Evolutionary conservation across 2,888 invertebrate genomes (phyloP), one percentile per base, ranked within the genome.

Genomic region (Hypomecis punctinalis): DNA sequence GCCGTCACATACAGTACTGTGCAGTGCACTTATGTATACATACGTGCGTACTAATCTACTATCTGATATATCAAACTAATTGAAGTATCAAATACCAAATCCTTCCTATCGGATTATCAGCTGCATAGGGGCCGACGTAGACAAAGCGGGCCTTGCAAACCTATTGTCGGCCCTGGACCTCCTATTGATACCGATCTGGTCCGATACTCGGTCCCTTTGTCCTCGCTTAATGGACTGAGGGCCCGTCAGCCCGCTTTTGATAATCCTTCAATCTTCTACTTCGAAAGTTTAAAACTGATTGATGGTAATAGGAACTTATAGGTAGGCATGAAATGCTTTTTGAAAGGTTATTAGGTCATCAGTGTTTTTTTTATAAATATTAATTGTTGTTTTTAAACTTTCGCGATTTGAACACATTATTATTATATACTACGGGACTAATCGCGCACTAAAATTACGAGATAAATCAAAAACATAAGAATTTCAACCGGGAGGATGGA

Each of bases 181-280:
- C 33, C 62, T 49, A 60, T 68, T 61, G 57, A 40, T 54, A 48
- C 10, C 39, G 51, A 65, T 61, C 63, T 63, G 47, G 57, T n/a
- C 58, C 46, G 60, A 45, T 42, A 51, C 48, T n/a, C 23, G 40
- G 57, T 47, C 56, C 61, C 54, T 61, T 63, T 66, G 61, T 61
- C 58, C 55, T 56, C 55, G 54, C 49, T 45, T 61, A 55, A 66
- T 61, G 55, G 58, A 57, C 47, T 54, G 53, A 53, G 48, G 53
- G 47, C 48, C 45, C 13, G 33, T 61, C 39, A 39, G 35, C 39
- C 33, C 35, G 54, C 55, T 54, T 61, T 61, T 57, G 61, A 61
- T 57, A 48, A 52, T 51, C 51, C 56, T 23, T 46, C 46, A 60
- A 40, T 36, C 56, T 46, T 48, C 45, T 39, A 46, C 46, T 64